Evolutionary conservation across 2,888 invertebrate genomes (phyloP), one percentile per base, ranked within the genome.

Genomic region (Euproctis similis): DNA sequence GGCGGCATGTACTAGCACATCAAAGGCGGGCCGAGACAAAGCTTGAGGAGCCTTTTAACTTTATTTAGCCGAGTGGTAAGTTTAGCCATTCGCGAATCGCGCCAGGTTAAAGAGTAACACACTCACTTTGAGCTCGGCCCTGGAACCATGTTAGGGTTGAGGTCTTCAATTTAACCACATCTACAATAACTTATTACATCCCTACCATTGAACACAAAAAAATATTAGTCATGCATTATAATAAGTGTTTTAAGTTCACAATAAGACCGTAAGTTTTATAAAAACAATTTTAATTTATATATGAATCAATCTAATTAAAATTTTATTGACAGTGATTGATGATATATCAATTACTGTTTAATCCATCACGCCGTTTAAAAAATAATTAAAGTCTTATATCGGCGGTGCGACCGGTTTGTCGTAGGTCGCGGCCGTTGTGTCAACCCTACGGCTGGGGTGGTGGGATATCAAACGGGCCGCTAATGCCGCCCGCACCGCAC

Each of bases 51-150:
- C 81, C 82, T 84, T 82, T 84, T 82, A 84, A 84, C 81, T 84
- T 84, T 84, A 84, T 84, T 84, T 82, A 82, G 81, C 81, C 67
- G 78, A 84, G 84, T 84, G 82, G 84, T 82, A 84, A 81, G 82
- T 82, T 82, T 82, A 81, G 82, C 80, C 76, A 80, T 77, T 82
- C 80, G 82, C 82, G 81, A 78, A 76, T 84, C 78, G 81, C 74
- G 72, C 80, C n/a, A 82, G 82, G 84, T 82, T 82, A 84, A 82
- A 82, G 81, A 82, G 82, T 84, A 82, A 84, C 82, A 82, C 81
- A 81, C 82, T 81, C 80, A 72, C 84, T 82, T 80, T 81, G 82
- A 75, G 72, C 64, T 50, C 42, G 53, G 38, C 42, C 38, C 41
- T 52, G 59, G 56, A 55, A 55, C 56, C 49, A 35, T 34, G 21